A percentile compares a stretch with the other conserved stretches of the same genome.
Evolutionary conservation across 1,140 invertebrate genomes (phyloP).

Genomic region (Lucilia sericata): DNA sequence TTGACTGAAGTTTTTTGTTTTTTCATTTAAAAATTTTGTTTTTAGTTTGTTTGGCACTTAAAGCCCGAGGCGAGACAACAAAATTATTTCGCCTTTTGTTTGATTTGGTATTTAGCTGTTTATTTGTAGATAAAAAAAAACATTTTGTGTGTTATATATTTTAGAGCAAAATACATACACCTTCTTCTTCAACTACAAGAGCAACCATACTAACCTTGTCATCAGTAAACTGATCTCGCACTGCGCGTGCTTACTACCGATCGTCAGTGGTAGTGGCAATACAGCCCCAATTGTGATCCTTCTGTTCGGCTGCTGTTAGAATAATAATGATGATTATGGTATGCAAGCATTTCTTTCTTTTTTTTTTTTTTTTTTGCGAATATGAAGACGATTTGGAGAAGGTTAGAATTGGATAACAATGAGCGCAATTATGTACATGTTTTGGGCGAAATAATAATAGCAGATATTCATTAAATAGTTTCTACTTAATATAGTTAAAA

Average conservation of each 20-base stretch:
- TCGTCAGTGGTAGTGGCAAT: constrained; percentile 31
- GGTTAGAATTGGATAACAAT: no score
- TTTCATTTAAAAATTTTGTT: not conserved
- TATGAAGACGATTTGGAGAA: no score
- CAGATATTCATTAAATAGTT: no score
- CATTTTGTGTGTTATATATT: no score
- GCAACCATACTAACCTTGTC: not conserved
- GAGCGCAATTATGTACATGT: no score
- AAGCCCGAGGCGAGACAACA: constrained; percentile 66
- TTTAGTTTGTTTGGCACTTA: constrained; percentile 61
- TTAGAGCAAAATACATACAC: no score
- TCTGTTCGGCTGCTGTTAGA: constrained; percentile 33
- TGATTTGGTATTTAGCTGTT: constrained; percentile 43
- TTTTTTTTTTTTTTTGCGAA: no score
- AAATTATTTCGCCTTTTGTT: constrained; percentile 66
- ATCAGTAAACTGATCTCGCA: constrained; percentile 34
- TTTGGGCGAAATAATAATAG: no score
- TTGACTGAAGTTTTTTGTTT: not conserved
- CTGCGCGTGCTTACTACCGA: constrained; percentile 40
- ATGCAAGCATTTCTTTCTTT: not conserved
- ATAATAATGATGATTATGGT: not conserved
- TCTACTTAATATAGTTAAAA: no score
- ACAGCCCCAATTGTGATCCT: constrained; percentile 26
- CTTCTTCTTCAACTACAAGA: not conserved
- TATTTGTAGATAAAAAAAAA: not conserved